A percentile compares a stretch with the other conserved stretches of the same genome.
These are phyloP conservation scores for Scaeva pyrastri DNA, from an alignment of 2,888 invertebrate genomes.

Conservation along the genomic window DNA sequence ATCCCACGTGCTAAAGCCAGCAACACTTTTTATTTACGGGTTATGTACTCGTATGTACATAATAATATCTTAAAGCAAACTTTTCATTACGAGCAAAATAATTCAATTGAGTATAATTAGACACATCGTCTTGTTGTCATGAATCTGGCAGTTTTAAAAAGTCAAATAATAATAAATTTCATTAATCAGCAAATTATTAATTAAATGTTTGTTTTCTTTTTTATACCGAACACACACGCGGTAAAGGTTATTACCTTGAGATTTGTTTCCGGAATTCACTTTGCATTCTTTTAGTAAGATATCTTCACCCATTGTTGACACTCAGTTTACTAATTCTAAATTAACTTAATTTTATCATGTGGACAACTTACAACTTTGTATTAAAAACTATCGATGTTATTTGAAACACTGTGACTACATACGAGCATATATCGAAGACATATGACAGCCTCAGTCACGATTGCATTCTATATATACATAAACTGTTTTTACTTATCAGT, in stretches of 20 bases:
- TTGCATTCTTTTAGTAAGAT: constrained; percentile 48
- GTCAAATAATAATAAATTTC: not conserved
- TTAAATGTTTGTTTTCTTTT: not conserved
- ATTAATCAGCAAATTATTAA: not conserved
- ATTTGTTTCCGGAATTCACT: constrained; percentile 42
- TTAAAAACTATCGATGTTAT: not conserved
- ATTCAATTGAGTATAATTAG: no score
- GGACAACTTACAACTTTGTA: not conserved
- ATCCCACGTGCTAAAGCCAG: no score
- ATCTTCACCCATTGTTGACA: constrained; percentile 58
- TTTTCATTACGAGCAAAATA: no score
- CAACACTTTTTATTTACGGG: no score
- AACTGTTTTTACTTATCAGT: constrained; percentile 28
- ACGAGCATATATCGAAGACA: not conserved
- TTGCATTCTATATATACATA: constrained; percentile 31
- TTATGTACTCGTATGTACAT: no score
- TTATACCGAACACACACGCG: not conserved
- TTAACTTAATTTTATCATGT: not conserved
- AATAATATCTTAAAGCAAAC: no score
- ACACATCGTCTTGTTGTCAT: not conserved
- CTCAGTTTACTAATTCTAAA: not conserved
- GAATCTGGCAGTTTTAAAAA: not conserved
- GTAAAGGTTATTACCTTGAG: not conserved
- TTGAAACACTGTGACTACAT: constrained; percentile 13
- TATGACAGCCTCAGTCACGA: not conserved